A percentile compares a stretch with the other conserved stretches of the same genome.
phyloP scores from a whole-genome alignment of 64 coral and sea anemone genomes.

The Astreopora myriophthalma region DNA sequence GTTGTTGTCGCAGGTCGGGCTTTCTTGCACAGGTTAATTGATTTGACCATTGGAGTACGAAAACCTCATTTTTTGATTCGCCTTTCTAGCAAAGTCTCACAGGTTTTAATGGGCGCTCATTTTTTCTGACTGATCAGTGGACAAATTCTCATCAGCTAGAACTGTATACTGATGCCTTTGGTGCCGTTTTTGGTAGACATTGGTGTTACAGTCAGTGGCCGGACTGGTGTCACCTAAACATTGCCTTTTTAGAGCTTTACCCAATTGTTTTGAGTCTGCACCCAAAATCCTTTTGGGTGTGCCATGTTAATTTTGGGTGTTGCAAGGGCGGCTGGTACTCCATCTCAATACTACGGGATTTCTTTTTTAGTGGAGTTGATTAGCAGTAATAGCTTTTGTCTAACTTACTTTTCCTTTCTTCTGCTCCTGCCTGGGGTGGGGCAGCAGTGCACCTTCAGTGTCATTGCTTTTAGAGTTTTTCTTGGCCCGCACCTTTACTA shows the following conservation, averaged over 20 bases:
- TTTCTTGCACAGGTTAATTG: slow-evolving; percentile 5
- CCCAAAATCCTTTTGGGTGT: too few relatives aligned
- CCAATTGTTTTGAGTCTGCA: too few relatives aligned
- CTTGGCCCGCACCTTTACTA: slow-evolving; percentile 8
- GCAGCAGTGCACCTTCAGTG: not conserved
- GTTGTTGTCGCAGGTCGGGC: not conserved
- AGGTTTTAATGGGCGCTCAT: not conserved
- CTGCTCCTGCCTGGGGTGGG: not conserved
- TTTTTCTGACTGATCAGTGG: not conserved
- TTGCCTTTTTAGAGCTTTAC: too few relatives aligned
- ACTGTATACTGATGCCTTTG: slow-evolving; percentile 28
- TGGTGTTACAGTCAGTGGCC: slow-evolving; percentile 38
- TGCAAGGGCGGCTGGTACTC: too few relatives aligned
- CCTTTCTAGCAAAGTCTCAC: not conserved
- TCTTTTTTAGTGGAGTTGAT: not conserved
- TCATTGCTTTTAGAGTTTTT: slow-evolving; percentile 12
- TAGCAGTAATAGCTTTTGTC: not conserved
- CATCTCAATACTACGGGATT: too few relatives aligned
- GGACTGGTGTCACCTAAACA: not conserved
- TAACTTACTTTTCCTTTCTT: not conserved
- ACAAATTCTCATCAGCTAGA: not conserved
- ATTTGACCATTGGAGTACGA: not conserved
- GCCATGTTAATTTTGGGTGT: too few relatives aligned
- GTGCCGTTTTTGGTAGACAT: slow-evolving; percentile 34
- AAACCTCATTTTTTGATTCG: not conserved